Evolutionary conservation across 2,888 invertebrate species (phyloP).

Genomic region (Crossocerus cetratus): DNA sequence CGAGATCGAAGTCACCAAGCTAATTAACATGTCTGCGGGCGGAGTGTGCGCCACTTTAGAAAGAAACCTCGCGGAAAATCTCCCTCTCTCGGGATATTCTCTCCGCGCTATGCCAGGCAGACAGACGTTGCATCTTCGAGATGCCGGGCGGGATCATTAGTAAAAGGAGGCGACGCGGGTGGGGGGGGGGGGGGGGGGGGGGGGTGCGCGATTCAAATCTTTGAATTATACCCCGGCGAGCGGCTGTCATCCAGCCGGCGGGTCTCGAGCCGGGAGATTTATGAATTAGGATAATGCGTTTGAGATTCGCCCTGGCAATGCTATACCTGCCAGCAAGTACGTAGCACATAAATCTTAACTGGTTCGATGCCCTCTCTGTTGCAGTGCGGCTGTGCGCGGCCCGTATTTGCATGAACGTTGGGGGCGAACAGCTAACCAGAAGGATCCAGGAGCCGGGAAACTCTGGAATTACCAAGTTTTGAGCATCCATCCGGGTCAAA

Average conservation of each 20-base stretch:
- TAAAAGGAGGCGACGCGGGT: background rate
- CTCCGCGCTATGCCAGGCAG: no score
- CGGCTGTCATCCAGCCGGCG: background rate
- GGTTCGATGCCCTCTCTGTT: constrained; percentile 41
- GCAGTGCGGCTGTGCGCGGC: constrained; percentile 22
- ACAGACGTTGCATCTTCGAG: no score
- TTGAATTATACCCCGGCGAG: background rate
- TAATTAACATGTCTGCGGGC: no score
- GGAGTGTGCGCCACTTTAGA: no score
- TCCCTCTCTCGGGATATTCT: no score
- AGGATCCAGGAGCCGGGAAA: constrained; percentile 8
- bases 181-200: no score
- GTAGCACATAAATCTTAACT: constrained; percentile 43
- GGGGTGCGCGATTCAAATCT: background rate
- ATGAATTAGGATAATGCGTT: constrained; percentile 29
- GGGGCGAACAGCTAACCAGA: constrained; percentile 11
- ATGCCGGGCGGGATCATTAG: no score
- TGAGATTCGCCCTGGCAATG: constrained; percentile 18
- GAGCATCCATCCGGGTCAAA: background rate
- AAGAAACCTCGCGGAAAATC: no score
- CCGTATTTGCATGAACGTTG: constrained; percentile 27
- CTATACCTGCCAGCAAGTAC: constrained; percentile 9
- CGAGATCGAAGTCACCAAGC: no score
- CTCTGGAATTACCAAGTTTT: background rate
- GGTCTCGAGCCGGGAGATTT: constrained; percentile 21